A percentile compares a stretch with the other conserved stretches of the same genome.
Evolutionary conservation across 2,797 vertebrate genomes (phyloP).

Genomic region (Staurois parvus): DNA sequence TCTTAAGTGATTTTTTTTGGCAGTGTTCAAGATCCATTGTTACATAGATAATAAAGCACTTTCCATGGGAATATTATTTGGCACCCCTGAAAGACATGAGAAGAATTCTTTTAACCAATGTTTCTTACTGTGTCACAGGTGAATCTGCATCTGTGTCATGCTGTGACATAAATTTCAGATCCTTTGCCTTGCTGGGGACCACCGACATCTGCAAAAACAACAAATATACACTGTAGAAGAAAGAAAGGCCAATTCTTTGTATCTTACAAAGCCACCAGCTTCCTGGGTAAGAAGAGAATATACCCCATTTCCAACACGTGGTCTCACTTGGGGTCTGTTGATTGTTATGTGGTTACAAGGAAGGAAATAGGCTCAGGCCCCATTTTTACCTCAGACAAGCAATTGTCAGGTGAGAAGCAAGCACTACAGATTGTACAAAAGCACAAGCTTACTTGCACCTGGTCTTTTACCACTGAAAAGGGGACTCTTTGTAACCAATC

Average conservation of each 20-base stretch:
- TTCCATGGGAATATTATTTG: neutral
- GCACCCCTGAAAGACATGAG: constrained; percentile 23
- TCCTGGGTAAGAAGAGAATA: constrained; percentile 73
- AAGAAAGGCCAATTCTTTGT: constrained; percentile 65
- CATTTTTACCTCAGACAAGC: constrained; percentile 41
- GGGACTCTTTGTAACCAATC: neutral
- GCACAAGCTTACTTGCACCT: constrained; percentile 42
- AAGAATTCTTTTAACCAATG: constrained; percentile 59
- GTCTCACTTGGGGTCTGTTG: constrained; percentile 68
- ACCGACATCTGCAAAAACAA: constrained; percentile 80
- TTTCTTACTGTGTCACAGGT: constrained; percentile 79
- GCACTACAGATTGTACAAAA: constrained; percentile 50
- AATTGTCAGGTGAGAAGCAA: constrained; percentile 64
- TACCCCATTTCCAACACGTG: constrained; percentile 65
- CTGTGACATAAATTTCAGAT: constrained; percentile 81
- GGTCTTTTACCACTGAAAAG: constrained; percentile 32
- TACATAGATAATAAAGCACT: neutral
- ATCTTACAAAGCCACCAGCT: constrained; percentile 69
- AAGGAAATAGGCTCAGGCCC: constrained; percentile 65
- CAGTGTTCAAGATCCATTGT: neutral
- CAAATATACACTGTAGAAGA: constrained; percentile 64
- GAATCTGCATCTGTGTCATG: constrained; percentile 79
- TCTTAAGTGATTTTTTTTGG: neutral
- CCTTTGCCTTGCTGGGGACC: constrained; percentile 79
- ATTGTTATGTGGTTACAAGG: constrained; percentile 71